These are phyloP conservation scores for Zaprionus africanus DNA, from an alignment of 1,140 invertebrate genomes.

Conservation along the genomic window DNA sequence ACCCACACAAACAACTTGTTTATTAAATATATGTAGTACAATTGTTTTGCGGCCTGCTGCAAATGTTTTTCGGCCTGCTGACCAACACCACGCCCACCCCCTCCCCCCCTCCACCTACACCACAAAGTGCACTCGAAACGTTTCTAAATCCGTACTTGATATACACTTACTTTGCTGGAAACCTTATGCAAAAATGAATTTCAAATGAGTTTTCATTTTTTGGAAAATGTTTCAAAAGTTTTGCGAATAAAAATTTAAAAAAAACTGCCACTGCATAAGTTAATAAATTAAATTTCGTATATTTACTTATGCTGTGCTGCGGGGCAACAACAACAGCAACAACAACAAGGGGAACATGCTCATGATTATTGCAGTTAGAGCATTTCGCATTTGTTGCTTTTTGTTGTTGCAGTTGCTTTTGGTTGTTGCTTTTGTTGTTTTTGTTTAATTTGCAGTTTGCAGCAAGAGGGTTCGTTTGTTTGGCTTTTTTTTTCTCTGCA, in stretches of 20 bases:
- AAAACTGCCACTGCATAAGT: background rate
- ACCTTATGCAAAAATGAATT: background rate
- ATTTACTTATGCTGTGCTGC: background rate
- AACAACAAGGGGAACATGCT: background rate
- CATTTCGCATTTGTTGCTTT: slow-evolving; percentile 9
- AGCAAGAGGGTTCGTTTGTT: background rate
- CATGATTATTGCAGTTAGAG: slow-evolving; percentile 16
- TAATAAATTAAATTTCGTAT: background rate
- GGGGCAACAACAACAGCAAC: too few relatives aligned
- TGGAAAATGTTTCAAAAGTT: background rate
- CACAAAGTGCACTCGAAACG: background rate
- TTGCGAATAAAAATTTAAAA: background rate
- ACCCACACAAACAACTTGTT: slow-evolving; percentile 52
- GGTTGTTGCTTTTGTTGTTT: slow-evolving; percentile 22
- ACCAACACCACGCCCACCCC: background rate
- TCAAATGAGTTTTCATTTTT: background rate
- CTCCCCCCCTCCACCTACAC: background rate
- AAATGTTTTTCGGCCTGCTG: slow-evolving; percentile 50
- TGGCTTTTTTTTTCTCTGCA: slow-evolving; percentile 4
- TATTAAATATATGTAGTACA: slow-evolving; percentile 77
- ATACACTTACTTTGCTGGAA: background rate
- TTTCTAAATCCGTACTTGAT: background rate
- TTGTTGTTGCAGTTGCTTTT: slow-evolving; percentile 14
- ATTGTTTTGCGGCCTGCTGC: slow-evolving; percentile 66
- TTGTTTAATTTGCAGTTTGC: slow-evolving; percentile 64